Evolutionary conservation across 2,113 vertebrate species (phyloP).

Genomic region (Genyomyrus donnyi): DNA sequence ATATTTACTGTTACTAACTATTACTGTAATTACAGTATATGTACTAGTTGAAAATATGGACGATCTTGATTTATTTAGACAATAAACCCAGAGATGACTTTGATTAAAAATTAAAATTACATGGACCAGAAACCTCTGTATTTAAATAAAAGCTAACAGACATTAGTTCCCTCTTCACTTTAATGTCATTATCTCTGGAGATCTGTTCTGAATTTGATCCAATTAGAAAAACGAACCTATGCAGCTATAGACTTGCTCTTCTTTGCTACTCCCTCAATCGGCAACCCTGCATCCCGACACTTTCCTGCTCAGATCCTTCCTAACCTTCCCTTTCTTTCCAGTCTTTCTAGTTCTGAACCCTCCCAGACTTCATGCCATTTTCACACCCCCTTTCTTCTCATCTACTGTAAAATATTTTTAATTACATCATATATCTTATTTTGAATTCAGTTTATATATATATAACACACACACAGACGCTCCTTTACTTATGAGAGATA

Average conservation of each 20-base stretch:
- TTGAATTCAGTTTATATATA: not conserved
- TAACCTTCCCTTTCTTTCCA: not conserved
- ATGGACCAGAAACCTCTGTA: not conserved
- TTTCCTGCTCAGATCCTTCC: not conserved
- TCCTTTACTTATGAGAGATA: too few relatives aligned
- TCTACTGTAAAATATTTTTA: not conserved
- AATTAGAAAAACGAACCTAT: not conserved
- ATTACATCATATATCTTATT: not conserved
- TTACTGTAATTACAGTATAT: not conserved
- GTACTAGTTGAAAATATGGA: not conserved
- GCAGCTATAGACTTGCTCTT: not conserved
- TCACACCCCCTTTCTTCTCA: not conserved
- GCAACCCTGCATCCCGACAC: not conserved
- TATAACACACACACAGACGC: too few relatives aligned
- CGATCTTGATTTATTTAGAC: not conserved
- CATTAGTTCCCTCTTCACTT: not conserved
- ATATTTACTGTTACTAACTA: not conserved
- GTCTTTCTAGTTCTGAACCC: not conserved
- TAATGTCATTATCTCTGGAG: slow-evolving; percentile 1
- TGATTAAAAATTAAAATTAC: not conserved
- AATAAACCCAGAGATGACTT: not conserved
- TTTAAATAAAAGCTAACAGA: not conserved
- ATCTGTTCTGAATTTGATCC: slow-evolving; percentile 1
- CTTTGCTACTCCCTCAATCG: not conserved
- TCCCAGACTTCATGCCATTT: not conserved